A percentile compares a stretch with the other conserved stretches of the same genome.
Evolutionary conservation across 2,113 vertebrate species (phyloP).

Genomic region (Nansenia antarctica): DNA sequence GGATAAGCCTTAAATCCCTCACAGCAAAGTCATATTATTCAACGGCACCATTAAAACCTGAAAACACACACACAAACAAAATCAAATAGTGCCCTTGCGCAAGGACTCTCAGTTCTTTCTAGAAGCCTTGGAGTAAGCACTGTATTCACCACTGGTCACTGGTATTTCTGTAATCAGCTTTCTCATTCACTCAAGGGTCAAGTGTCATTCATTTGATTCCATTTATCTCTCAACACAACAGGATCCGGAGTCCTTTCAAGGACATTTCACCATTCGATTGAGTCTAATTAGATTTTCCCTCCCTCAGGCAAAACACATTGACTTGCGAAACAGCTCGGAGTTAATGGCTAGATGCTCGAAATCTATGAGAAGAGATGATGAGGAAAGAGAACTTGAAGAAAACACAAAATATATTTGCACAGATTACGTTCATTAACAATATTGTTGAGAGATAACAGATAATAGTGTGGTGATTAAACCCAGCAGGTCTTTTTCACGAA

Average conservation of each 20-base stretch:
- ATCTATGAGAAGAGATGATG: neutral
- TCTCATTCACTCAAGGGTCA: neutral
- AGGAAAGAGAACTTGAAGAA: too few relatives aligned
- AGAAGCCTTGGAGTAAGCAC: slow-evolving; percentile 29
- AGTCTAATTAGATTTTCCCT: too few relatives aligned
- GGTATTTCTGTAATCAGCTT: too few relatives aligned
- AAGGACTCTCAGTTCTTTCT: slow-evolving; percentile 43
- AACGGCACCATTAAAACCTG: slow-evolving; percentile 45
- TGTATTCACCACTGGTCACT: slow-evolving; percentile 14
- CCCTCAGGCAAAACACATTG: slow-evolving; percentile 22
- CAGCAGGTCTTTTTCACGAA: too few relatives aligned
- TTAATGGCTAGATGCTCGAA: neutral
- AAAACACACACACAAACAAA: slow-evolving; percentile 22
- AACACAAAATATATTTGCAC: neutral
- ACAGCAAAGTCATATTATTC: slow-evolving; percentile 50
- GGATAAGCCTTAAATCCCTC: too few relatives aligned
- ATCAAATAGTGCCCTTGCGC: slow-evolving; percentile 46
- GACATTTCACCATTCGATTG: slow-evolving; percentile 30
- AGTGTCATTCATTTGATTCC: slow-evolving; percentile 8
- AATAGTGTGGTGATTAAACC: too few relatives aligned
- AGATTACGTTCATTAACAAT: neutral
- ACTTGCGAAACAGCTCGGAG: neutral
- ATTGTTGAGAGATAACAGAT: neutral
- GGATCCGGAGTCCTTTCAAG: neutral
- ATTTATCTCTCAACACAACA: neutral